Percentiles rank a stretch among this genome's conserved stretches.
Conservation (phyloP, 2,797 vertebrate species). For the Sphenopsis melanotis region DNA sequence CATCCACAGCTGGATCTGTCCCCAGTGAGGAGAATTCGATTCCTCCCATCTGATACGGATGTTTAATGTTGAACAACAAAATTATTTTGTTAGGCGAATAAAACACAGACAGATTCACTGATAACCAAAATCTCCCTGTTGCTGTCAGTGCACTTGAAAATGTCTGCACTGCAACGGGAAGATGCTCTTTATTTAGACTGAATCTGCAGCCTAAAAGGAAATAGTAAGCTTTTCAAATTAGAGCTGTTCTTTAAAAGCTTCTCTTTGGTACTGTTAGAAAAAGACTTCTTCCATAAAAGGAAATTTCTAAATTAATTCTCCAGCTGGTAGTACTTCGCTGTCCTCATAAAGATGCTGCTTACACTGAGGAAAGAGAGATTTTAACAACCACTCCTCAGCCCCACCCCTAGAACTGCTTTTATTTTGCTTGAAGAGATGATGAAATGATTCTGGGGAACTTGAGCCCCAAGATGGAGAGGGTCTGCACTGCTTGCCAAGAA, state of each 20-base stretch:
- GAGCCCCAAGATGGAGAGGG: background rate
- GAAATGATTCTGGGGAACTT: background rate
- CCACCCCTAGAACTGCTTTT: background rate
- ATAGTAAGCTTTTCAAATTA: constrained; percentile 61
- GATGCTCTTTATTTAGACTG: constrained; percentile 55
- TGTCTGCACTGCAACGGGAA: constrained; percentile 10
- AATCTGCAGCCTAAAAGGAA: constrained; percentile 28
- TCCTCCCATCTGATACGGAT: background rate
- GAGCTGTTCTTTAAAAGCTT: constrained; percentile 41
- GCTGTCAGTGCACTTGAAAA: constrained; percentile 34
- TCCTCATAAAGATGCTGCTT: constrained; percentile 47
- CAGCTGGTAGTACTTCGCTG: constrained; percentile 51
- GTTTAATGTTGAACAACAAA: constrained; percentile 38
- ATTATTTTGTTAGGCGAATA: constrained; percentile 38
- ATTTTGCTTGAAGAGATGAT: constrained; percentile 3
- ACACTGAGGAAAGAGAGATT: constrained; percentile 23
- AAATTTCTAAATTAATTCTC: constrained; percentile 57
- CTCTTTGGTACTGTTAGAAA: constrained; percentile 33
- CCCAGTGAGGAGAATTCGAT: background rate
- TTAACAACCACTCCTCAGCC: background rate
- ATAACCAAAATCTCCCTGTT: constrained; percentile 28
- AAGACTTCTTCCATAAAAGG: constrained; percentile 53
- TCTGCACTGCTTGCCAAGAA: background rate
- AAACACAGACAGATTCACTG: constrained; percentile 37
- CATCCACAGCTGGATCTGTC: background rate